Evolutionary conservation across 1,140 invertebrate species (phyloP).

Genomic region (Ceratitis capitata): DNA sequence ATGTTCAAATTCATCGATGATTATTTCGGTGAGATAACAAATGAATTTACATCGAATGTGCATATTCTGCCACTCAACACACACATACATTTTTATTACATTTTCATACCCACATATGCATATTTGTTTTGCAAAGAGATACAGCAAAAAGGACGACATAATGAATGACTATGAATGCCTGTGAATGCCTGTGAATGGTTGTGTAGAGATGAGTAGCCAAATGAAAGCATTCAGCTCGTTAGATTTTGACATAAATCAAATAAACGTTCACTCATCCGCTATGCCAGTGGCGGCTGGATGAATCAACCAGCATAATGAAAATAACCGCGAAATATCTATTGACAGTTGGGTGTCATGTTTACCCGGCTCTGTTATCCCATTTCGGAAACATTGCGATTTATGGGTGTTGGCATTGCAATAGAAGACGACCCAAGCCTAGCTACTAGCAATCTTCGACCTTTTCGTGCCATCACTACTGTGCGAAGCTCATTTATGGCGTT

Average conservation of each 20-base stretch:
- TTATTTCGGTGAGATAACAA: constrained; percentile 14
- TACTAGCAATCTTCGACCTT: constrained; percentile 45
- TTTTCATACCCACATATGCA: constrained; percentile 7
- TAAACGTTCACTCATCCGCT: constrained; percentile 49
- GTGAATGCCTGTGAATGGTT: too few relatives aligned
- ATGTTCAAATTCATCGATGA: neutral
- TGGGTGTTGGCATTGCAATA: constrained; percentile 48
- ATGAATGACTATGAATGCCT: constrained; percentile 8
- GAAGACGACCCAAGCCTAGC: constrained; percentile 11
- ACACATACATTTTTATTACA: constrained; percentile 39
- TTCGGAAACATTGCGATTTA: constrained; percentile 65
- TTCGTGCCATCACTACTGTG: constrained; percentile 47
- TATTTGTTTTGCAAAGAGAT: constrained; percentile 29
- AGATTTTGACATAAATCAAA: constrained; percentile 65
- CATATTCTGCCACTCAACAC: constrained; percentile 45
- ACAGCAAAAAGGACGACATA: constrained; percentile 26
- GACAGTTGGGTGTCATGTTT: constrained; percentile 66
- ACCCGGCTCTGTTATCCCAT: constrained; percentile 64
- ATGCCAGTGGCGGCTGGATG: constrained; percentile 46
- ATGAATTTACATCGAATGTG: constrained; percentile 38
- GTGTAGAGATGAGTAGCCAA: constrained; percentile 41
- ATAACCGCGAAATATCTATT: constrained; percentile 65
- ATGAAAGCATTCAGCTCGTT: constrained; percentile 54
- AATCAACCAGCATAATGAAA: constrained; percentile 60
- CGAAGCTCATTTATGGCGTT: constrained; percentile 55